These are phyloP conservation scores for Clinocottus analis DNA, from an alignment of 2,113 vertebrate species.

Conservation along the genomic window DNA sequence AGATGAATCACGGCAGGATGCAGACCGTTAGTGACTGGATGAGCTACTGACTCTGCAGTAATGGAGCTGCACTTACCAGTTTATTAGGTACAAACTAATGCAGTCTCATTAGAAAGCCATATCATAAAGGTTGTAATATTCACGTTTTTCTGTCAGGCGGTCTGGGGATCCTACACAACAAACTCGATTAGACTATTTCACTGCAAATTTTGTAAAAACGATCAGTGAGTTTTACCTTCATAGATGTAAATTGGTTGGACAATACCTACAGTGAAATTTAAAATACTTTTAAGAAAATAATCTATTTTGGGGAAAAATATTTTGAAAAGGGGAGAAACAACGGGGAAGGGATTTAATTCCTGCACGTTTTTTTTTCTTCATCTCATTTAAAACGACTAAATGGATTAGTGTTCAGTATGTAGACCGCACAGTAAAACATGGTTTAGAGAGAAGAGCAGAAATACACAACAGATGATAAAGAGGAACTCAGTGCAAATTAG, in stretches of 20 bases:
- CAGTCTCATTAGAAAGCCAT: background rate
- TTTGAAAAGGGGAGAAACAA: too few relatives aligned
- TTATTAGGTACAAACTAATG: background rate
- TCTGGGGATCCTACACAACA: background rate
- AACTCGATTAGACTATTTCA: background rate
- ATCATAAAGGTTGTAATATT: background rate
- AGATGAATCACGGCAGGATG: constrained; percentile 45
- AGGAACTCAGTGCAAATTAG: background rate
- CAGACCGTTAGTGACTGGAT: constrained; percentile 31
- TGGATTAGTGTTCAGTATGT: background rate
- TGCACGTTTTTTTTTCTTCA: background rate
- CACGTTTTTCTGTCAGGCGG: background rate
- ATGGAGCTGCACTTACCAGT: background rate
- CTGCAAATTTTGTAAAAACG: too few relatives aligned
- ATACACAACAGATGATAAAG: background rate
- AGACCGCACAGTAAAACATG: background rate
- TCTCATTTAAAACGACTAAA: too few relatives aligned
- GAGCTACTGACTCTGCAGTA: background rate
- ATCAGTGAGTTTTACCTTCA: background rate
- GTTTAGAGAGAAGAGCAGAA: background rate
- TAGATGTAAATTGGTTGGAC: background rate
- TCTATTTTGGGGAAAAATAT: too few relatives aligned
- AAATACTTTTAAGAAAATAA: too few relatives aligned
- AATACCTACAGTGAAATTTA: too few relatives aligned
- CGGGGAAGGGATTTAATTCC: background rate